These are phyloP conservation scores for Cygnus atratus DNA, from an alignment of 2,113 vertebrate species.

Conservation along the genomic window DNA sequence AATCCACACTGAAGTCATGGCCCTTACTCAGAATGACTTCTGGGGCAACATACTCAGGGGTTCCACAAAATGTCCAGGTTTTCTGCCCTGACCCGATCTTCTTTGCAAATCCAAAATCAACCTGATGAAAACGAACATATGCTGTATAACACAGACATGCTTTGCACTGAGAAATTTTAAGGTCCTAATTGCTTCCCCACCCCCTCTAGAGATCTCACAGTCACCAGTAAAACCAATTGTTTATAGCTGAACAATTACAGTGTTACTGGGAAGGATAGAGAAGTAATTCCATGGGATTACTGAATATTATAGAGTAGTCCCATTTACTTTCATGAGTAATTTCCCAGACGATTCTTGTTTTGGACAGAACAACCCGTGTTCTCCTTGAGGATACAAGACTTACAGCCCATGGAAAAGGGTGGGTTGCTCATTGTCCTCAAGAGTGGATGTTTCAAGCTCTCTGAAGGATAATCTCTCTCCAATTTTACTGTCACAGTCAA, in stretches of 20 bases:
- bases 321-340: neutral
- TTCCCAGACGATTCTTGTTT: neutral
- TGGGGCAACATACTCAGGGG: constrained; percentile 93
- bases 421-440: neutral
- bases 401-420: neutral
- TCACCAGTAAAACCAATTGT: neutral
- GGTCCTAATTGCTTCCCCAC: neutral
- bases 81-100: constrained; percentile 90
- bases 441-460: neutral
- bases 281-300: neutral
- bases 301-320: neutral
- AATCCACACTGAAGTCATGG: constrained; percentile 92
- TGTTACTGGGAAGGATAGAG: neutral
- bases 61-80: constrained; percentile 96
- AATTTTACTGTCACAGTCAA: neutral
- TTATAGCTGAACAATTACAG: neutral
- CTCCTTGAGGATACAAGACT: neutral
- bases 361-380: neutral
- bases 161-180: neutral
- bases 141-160: neutral
- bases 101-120: constrained; percentile 96
- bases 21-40: constrained; percentile 96
- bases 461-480: neutral
- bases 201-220: neutral
- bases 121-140: constrained; percentile 71